Conservation (phyloP, 2,888 invertebrate genomes). For the Andrena trimmerana region DNA sequence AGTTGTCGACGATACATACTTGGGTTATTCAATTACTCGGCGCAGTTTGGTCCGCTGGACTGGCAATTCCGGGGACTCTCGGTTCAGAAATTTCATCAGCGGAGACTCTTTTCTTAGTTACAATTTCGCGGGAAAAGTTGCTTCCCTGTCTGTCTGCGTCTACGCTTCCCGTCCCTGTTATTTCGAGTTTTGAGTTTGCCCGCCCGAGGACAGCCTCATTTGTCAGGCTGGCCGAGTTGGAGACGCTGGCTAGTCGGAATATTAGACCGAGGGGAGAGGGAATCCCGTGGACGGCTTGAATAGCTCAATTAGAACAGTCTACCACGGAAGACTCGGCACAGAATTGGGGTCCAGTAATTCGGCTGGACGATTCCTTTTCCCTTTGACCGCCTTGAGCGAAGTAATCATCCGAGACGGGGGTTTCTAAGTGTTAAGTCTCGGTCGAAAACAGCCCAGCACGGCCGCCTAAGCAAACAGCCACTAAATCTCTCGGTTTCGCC, state of each 20-base stretch:
- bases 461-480: not conserved
- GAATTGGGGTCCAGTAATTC: not conserved
- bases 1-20: too few relatives aligned
- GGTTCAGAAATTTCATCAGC: not conserved
- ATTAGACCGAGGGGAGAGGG: constrained; percentile 33
- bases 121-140: not conserved
- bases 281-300: constrained; percentile 28
- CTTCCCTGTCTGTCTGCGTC: not conserved
- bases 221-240: constrained; percentile 2
- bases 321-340: constrained; percentile 11
- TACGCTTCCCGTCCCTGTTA: not conserved
- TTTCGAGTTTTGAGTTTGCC: constrained; percentile 17
- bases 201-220: not conserved
- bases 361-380: not conserved
- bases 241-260: constrained; percentile 23
- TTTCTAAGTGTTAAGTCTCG: not conserved
- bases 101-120: not conserved
- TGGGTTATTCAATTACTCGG: too few relatives aligned
- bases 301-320: constrained; percentile 41
- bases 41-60: not conserved
- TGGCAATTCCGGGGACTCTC: too few relatives aligned
- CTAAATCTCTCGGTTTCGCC: constrained; percentile 28
- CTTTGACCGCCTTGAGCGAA: not conserved
- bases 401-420: not conserved
- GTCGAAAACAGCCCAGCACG: too few relatives aligned